Conservation (phyloP, 2,888 invertebrate genomes). For the Andrena praecox region DNA sequence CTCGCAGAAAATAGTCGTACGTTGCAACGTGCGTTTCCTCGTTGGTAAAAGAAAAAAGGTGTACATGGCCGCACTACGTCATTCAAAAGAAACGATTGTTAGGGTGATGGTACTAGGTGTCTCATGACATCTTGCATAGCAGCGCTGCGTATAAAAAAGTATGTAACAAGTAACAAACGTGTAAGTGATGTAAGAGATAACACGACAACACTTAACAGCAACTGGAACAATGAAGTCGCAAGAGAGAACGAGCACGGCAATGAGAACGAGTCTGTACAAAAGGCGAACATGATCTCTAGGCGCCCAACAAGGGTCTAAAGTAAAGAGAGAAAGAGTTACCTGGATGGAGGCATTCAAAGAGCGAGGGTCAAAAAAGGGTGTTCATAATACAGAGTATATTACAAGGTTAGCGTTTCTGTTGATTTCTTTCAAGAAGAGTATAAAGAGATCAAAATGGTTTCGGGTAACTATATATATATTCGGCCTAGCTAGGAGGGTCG, state of each 20-base stretch:
- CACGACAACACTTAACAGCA: constrained; percentile 66
- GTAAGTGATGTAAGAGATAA: constrained; percentile 46
- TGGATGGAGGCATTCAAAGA: constrained; percentile 81
- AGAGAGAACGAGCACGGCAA: constrained; percentile 60
- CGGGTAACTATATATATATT: constrained; percentile 73
- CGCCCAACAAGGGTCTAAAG: constrained; percentile 76
- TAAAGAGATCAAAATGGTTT: constrained; percentile 74
- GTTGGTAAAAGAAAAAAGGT: constrained; percentile 3
- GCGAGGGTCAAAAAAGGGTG: constrained; percentile 77
- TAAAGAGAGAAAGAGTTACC: constrained; percentile 81
- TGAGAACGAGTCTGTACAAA: constrained; percentile 65
- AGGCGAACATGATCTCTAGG: constrained; percentile 69
- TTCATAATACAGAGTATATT: constrained; percentile 78
- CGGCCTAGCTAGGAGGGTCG: constrained; percentile 78
- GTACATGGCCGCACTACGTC: constrained; percentile 49
- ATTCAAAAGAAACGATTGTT: constrained; percentile 50
- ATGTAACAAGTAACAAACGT: constrained; percentile 30
- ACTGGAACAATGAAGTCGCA: constrained; percentile 61
- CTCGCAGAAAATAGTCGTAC: constrained; percentile 20
- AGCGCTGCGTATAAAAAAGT: constrained; percentile 43
- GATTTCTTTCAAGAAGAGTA: constrained; percentile 69
- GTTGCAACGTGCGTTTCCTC: constrained; percentile 30
- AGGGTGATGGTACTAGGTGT: constrained; percentile 55
- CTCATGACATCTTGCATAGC: constrained; percentile 62
- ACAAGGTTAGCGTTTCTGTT: constrained; percentile 74